Evolutionary conservation across 1,140 invertebrate species (phyloP).

Genomic region (Cydia fagiglandana): DNA sequence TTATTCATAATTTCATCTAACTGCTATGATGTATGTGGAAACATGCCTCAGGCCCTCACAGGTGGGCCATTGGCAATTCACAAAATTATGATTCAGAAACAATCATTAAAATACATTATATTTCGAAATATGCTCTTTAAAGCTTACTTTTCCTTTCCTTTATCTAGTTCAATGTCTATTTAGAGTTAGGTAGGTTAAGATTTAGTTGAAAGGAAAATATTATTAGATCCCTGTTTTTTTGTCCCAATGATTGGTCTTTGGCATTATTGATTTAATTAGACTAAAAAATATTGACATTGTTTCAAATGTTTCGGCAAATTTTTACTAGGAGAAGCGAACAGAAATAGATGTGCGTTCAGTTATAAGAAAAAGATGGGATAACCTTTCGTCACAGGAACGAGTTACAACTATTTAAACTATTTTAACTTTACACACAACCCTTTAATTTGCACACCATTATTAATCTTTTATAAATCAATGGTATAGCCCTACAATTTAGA

Average conservation of each 20-base stretch:
- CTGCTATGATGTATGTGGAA: constrained; percentile 59
- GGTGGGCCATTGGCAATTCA: constrained; percentile 50
- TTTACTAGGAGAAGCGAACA: constrained; percentile 42
- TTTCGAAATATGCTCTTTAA: constrained; percentile 62
- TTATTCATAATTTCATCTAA: constrained; percentile 67
- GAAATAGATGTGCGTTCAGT: constrained; percentile 57
- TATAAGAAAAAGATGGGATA: constrained; percentile 56
- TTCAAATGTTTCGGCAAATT: constrained; percentile 43
- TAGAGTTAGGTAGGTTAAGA: constrained; percentile 52
- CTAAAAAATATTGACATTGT: constrained; percentile 54
- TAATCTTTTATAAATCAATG: constrained; percentile 60
- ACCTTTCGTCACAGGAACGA: constrained; percentile 62
- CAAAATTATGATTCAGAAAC: constrained; percentile 63
- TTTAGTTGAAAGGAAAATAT: constrained; percentile 61
- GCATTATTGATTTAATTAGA: constrained; percentile 66
- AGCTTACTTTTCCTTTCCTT: constrained; percentile 52
- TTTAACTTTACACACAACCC: constrained; percentile 79
- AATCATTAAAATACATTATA: constrained; percentile 67
- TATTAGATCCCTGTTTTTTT: constrained; percentile 73
- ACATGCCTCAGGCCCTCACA: constrained; percentile 45
- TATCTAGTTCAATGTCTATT: constrained; percentile 46
- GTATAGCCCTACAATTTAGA: constrained; percentile 50
- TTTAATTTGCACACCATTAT: constrained; percentile 78
- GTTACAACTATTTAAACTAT: constrained; percentile 73
- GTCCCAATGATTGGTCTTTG: constrained; percentile 74